Percentiles rank a stretch among this genome's conserved stretches.
Conservation (phyloP, 1,140 invertebrate species). For the Halictus rubicundus region DNA sequence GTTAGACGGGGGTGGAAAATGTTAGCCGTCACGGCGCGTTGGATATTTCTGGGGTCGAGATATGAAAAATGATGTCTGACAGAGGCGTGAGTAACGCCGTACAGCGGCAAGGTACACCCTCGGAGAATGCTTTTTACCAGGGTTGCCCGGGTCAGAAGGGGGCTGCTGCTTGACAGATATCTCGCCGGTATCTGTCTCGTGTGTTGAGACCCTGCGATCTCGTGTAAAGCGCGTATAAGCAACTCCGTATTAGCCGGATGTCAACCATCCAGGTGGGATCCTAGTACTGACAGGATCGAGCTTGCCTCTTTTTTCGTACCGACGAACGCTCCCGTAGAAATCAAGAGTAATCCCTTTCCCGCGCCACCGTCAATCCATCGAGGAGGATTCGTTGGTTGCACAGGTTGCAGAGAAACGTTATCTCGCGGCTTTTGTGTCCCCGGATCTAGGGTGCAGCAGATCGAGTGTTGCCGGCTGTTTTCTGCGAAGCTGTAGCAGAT, state of each 20-base stretch:
- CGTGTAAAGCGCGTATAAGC: constrained; percentile 50
- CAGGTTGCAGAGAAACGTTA: neutral
- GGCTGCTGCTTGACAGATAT: constrained; percentile 57
- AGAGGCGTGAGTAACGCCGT: constrained; percentile 20
- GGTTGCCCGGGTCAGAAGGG: neutral
- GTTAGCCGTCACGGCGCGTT: constrained; percentile 58
- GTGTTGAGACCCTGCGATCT: constrained; percentile 43
- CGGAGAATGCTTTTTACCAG: constrained; percentile 55
- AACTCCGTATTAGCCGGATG: constrained; percentile 46
- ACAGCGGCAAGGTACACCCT: constrained; percentile 31
- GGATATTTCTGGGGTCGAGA: constrained; percentile 67
- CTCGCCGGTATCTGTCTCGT: constrained; percentile 29
- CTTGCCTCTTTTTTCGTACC: neutral
- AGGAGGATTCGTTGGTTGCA: neutral
- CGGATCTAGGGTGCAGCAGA: too few relatives aligned
- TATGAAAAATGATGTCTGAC: constrained; percentile 74
- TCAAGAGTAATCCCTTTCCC: neutral
- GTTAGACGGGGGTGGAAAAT: constrained; percentile 59
- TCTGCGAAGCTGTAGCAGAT: too few relatives aligned
- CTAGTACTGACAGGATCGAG: constrained; percentile 25
- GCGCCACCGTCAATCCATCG: neutral
- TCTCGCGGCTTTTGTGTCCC: neutral
- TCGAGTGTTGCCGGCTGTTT: too few relatives aligned
- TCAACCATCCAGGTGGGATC: constrained; percentile 18
- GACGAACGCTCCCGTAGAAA: neutral